A percentile compares a stretch with the other conserved stretches of the same genome.
These are phyloP conservation scores for Ridgeia piscesae DNA, from an alignment of 1,140 invertebrate species.

Conservation along the genomic window DNA sequence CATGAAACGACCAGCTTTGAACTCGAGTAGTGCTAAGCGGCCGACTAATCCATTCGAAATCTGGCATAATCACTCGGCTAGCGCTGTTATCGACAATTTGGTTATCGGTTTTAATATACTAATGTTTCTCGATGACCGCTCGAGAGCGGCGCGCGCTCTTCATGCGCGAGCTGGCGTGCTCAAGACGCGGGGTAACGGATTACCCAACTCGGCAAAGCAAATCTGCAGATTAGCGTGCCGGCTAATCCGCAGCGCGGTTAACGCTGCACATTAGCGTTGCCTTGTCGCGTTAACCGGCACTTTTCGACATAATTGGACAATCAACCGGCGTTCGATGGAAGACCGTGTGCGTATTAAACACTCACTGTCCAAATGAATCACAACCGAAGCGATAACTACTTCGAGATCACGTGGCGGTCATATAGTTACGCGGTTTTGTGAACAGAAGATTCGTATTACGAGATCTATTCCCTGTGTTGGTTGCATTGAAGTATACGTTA, in stretches of 20 bases:
- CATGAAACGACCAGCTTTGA: background rate
- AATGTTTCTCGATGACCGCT: background rate
- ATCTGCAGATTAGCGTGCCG: background rate
- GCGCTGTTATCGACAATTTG: constrained; percentile 4
- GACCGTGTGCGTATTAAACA: background rate
- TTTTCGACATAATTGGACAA: background rate
- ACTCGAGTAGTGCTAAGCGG: background rate
- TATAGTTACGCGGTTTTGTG: background rate
- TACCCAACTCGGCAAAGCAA: background rate
- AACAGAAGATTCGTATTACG: background rate
- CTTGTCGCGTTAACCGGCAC: background rate
- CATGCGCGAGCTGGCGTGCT: background rate
- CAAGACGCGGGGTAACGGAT: background rate
- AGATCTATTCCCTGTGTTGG: background rate
- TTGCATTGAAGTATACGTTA: background rate
- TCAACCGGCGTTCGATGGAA: background rate
- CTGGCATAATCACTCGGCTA: constrained; percentile 3
- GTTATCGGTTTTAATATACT: constrained; percentile 6
- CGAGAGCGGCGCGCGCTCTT: background rate
- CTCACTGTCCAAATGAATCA: background rate
- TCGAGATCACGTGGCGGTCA: background rate
- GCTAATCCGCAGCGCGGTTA: background rate
- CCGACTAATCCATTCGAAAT: background rate
- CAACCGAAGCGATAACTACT: background rate
- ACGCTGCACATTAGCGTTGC: background rate